These are phyloP conservation scores for Mastigias papua DNA, from an alignment of 30 jellyfish, hydroid and myxozoan genomes.

Conservation along the genomic window DNA sequence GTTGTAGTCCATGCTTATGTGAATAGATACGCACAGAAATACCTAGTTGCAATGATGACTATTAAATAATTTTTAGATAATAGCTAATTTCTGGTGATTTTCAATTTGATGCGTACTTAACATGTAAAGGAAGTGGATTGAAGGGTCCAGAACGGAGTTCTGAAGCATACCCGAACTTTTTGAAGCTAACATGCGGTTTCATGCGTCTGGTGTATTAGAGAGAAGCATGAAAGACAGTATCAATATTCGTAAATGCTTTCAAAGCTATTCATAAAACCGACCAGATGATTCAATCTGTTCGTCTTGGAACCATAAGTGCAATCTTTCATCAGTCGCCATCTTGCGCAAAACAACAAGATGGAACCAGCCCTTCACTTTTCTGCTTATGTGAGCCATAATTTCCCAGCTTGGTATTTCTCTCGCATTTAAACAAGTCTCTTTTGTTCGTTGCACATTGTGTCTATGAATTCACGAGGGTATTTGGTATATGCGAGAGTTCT, in stretches of 20 bases:
- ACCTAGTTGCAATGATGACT: no score
- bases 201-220: not conserved
- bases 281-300: conserved; percentile 72
- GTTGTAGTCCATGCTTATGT: no score
- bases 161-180: not conserved
- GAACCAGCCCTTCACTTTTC: conserved; percentile 54
- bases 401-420: conserved; percentile 72
- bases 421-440: conserved; percentile 5
- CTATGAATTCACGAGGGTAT: not conserved
- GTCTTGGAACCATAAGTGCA: conserved; percentile 24
- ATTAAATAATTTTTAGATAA: no score
- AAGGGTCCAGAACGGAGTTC: not conserved
- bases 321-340: conserved; percentile 65
- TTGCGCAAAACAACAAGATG: conserved; percentile 76
- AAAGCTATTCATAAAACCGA: conserved; percentile 13
- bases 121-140: not conserved
- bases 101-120: not conserved
- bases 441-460: not conserved
- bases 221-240: conserved; percentile 4
- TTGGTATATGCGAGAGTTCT: not conserved
- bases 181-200: not conserved
- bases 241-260: conserved; percentile 6
- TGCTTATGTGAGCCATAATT: conserved; percentile 34
- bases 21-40: no score
- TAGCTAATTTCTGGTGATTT: no score